Base-by-base conservation (phyloP, 2,113 vertebrate genomes). In the Atractosteus spatula region DNA sequence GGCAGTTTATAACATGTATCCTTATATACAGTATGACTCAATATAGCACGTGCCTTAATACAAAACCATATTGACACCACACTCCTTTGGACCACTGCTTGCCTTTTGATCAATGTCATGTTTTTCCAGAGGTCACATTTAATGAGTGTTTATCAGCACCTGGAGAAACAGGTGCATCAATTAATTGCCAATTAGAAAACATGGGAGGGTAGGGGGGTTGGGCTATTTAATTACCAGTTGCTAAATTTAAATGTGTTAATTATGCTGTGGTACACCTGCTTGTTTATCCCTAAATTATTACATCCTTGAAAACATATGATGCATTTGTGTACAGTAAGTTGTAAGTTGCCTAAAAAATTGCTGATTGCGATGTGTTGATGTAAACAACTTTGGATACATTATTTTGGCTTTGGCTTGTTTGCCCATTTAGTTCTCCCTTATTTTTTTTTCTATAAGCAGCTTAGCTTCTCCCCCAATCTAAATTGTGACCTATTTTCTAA, bases 401-500 rank as follows among this genome's bases (percentile, higher is more conserved):
- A 73, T 72, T 75, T 78, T 64, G 3, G 57, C 76, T 69, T 68
- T 71, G 70, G 57, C 74, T 77, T 81, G 68, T 72, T 73, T 74
- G 74, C 63, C 67, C 63, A 44, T 64, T 76, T 74, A 41, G 45
- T 62, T 67, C 62, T 68, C 70, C 54, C 71, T 72, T 69, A 77
- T 70, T 71, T 76, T 44, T 59, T 71, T 64, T 72, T 51, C 61
- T 77, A 74, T 81, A 74, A 79, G 76, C 63, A 66, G 72, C 74
- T 76, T 79, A 78, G 79, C 56, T 41, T 29, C 71, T 78, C 67
- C 70, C 64, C 68, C 66, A 70, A 77, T 76, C 16, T 76, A 80
- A 72, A 82, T 80, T 82, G 82, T 92, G 90, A 93, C 89, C 92
- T 85, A 93, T 77, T 95, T 92, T 86, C 78, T 16, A 62, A 75